Evolutionary conservation across 2,113 vertebrate genomes (phyloP), one percentile per base, ranked within the genome.

Genomic region (Nesoenas mayeri): DNA sequence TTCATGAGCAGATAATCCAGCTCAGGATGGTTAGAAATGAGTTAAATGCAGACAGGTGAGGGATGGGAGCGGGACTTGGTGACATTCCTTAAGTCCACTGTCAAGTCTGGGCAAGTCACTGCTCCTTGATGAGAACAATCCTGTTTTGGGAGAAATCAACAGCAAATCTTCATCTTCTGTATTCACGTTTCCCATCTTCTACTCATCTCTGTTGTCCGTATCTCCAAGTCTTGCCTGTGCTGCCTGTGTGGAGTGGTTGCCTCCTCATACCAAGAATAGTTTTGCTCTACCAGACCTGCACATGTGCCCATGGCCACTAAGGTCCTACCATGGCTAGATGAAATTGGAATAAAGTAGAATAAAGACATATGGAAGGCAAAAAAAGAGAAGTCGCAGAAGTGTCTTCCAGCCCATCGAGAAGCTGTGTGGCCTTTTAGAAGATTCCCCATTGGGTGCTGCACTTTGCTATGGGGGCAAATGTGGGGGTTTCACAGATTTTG

Each of bases 221-320:
- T 56, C 70, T 81, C 40, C 6, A 17, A 51, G 53, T 15, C 31
- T 40, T 69, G 20, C 12, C 25, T 24, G n/a, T 36, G 28, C 50
- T 5, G 4, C 16, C 32, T 65, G 7, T 40, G 79, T 44, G 31
- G 48, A 36, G 80, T 48, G 20, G 26, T 62, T 69, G 8, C 32
- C 64, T 51, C 12, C 50, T 22, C 24, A 32, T 36, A 11, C 54
- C 44, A 47, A 36, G 13, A 38, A 64, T 34, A 11, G 15, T 13
- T 85, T 66, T 1, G 1, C 22, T 32, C 24, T 70, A 5, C 9
- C 25, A 72, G 67, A 60, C 25, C n/a, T 36, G 1, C 38, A 7
- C 16, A 32, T 0, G 0, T 64, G 12, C 57, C 36, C 22, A 25
- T 19, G 48, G 29, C 70, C 48, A 42, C n/a, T 1, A 0, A 36